Conservation (phyloP, 2,888 invertebrate species). For the Aphidius colemani region DNA sequence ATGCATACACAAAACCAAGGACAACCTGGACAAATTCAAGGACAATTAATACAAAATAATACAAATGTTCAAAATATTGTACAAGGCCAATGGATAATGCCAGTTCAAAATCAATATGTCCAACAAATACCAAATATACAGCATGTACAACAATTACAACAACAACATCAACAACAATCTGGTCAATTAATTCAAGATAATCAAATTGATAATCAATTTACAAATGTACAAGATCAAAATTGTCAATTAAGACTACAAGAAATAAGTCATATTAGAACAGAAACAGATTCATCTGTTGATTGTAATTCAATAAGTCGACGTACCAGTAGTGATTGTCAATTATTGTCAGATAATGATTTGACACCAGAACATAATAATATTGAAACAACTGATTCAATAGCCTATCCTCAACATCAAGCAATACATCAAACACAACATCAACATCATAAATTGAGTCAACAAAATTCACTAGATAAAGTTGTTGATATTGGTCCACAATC, state of each 20-base stretch:
- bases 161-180: constrained; percentile 28
- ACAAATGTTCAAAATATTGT: constrained; percentile 24
- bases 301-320: constrained; percentile 46
- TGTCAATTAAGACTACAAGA: constrained; percentile 48
- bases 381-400: constrained; percentile 44
- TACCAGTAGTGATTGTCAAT: constrained; percentile 52
- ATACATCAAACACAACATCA: constrained; percentile 40
- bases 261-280: constrained; percentile 34
- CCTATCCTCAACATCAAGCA: constrained; percentile 43
- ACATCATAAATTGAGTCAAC: constrained; percentile 55
- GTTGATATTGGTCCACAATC: constrained; percentile 58
- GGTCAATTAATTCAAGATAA: constrained; percentile 34
- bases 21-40: constrained; percentile 27
- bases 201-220: constrained; percentile 35
- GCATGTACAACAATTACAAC: constrained; percentile 27
- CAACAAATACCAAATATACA: constrained; percentile 39
- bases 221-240: constrained; percentile 30
- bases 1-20: constrained; percentile 34
- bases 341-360: constrained; percentile 52
- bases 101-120: constrained; percentile 39
- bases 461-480: constrained; percentile 55
- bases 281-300: constrained; percentile 42
- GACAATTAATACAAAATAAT: not conserved
- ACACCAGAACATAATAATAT: constrained; percentile 56
- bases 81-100: constrained; percentile 33